Base-by-base conservation (phyloP, 1,140 invertebrate genomes). In the Cephus cinctus region DNA sequence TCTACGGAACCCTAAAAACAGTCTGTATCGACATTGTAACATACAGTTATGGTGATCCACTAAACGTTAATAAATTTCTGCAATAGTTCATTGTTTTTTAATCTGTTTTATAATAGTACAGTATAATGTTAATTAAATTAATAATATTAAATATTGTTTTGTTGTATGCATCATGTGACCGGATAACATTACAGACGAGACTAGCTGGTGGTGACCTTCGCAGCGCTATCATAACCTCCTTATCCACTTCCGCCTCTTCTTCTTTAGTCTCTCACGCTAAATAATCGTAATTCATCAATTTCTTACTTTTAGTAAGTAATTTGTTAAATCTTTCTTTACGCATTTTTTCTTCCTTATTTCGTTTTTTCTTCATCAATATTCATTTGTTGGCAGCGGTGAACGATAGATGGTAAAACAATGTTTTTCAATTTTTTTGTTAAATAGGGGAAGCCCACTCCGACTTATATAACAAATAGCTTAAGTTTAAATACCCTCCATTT, bases 81-180 rank as follows among this genome's bases (percentile, higher is more conserved):
- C n/a, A n/a, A n/a, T n/a, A n/a, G n/a, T n/a, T 30, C 27, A 30
- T 30, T 30, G 6, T 44, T 65, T 71, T 71, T 71, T 73, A 68
- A 69, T 72, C 57, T 71, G 69, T 71, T 65, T 69, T 61, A 63
- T 70, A 72, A 67, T 71, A 70, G 57, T 73, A 73, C 62, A 73
- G 63, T 73, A 72, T 65, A 69, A 72, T 75, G 63, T 68, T 59
- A 67, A 71, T 71, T 65, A 69, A 72, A 70, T 72, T 67, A 69
- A 71, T 70, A 65, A 71, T 73, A 70, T 71, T 71, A 68, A 71
- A 71, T 66, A 69, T 69, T 71, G 59, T 69, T 65, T 65, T 70
- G 51, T 71, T 69, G 61, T 71, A 74, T 74, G 68, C 58, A 71
- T 65, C 65, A 59, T 71, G 60, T 70, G 65, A 68, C 65, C 71